Evolutionary conservation across 2,113 vertebrate species (phyloP).

Genomic region (Leiothrix lutea): DNA sequence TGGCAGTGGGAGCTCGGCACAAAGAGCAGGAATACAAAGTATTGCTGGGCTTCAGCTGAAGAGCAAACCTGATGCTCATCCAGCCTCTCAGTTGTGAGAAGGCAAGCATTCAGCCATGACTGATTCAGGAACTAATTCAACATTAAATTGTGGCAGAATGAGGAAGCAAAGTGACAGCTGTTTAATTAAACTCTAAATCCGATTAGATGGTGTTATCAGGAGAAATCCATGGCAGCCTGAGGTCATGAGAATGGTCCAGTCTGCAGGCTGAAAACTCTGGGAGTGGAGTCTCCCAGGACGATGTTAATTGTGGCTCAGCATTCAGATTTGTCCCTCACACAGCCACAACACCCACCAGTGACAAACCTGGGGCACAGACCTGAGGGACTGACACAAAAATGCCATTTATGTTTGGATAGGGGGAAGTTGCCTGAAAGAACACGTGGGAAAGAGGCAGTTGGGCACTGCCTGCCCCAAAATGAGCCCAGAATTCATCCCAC

Average conservation of each 20-base stretch:
- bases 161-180: conserved; percentile 67
- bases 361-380: not conserved
- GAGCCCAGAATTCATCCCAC: not conserved
- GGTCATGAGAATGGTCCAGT: conserved; percentile 44
- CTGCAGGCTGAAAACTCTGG: not conserved
- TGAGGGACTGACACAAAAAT: not conserved
- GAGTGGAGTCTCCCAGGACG: not conserved
- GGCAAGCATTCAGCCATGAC: conserved; percentile 20
- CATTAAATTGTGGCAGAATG: conserved; percentile 34
- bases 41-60: not conserved
- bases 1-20: not conserved
- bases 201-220: conserved; percentile 54
- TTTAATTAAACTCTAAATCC: conserved; percentile 65
- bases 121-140: conserved; percentile 62
- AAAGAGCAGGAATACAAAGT: not conserved
- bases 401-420: accelerated
- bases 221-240: conserved; percentile 44
- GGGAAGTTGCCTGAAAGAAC: not conserved
- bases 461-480: not conserved
- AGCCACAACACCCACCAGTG: not conserved
- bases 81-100: not conserved
- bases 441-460: not conserved
- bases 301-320: not conserved
- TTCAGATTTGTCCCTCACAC: not conserved
- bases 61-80: conserved; percentile 20